A percentile compares a stretch with the other conserved stretches of the same genome.
These are phyloP conservation scores for Miichthys miiuy DNA, from an alignment of 2,797 vertebrate genomes.

Conservation along the genomic window DNA sequence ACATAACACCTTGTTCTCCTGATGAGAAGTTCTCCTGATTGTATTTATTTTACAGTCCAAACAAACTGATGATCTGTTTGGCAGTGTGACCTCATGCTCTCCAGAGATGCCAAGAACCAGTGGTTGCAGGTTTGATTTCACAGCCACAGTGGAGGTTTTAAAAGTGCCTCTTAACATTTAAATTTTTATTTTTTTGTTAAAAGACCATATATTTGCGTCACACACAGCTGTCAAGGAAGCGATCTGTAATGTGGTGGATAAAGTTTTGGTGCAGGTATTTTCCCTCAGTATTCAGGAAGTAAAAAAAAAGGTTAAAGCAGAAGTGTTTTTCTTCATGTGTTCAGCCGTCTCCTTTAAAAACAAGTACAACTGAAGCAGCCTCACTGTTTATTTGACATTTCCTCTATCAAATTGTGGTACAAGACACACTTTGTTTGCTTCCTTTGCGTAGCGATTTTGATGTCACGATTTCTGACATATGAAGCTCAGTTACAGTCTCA, in stretches of 20 bases:
- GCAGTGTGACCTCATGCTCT: not conserved
- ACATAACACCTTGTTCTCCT: conserved; percentile 44
- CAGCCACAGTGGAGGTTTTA: not conserved
- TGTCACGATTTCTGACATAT: not conserved
- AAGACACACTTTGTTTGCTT: not conserved
- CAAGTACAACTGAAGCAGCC: not conserved
- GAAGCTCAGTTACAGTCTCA: not conserved
- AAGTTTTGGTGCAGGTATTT: not conserved
- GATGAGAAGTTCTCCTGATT: conserved; percentile 35
- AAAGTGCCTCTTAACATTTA: conserved; percentile 3
- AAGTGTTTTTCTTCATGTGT: not conserved
- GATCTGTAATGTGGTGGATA: not conserved
- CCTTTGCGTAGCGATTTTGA: not conserved
- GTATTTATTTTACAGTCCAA: conserved; percentile 51
- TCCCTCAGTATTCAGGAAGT: not conserved
- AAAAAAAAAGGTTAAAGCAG: no score
- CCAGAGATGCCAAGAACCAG: conserved; percentile 25
- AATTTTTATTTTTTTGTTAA: not conserved
- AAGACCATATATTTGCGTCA: conserved; percentile 15
- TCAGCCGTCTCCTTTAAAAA: not conserved
- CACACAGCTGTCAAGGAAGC: not conserved
- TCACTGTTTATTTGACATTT: not conserved
- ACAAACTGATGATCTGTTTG: conserved; percentile 55
- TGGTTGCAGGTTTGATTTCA: conserved; percentile 21
- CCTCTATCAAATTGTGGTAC: not conserved